Evolutionary conservation across 2,888 invertebrate species (phyloP), one percentile per base, ranked within the genome.

Genomic region (Drosophila falleni): DNA sequence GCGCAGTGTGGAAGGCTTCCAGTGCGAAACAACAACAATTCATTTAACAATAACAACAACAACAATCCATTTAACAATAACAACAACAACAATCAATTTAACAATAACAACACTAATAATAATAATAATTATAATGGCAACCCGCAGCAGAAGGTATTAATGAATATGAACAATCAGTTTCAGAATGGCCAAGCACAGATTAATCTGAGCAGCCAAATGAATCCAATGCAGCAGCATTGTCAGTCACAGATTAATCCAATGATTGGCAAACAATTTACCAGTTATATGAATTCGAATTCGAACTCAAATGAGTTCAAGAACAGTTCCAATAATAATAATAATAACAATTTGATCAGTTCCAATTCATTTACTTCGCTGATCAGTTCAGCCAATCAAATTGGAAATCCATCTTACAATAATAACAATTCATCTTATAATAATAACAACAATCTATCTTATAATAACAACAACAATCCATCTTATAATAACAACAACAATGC

Each of bases 71-170:
- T 61, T 1, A 59, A 53, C 11, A 39, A 37, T 26, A 19, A 10
- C 62, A 78, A 69, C 29, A 58, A 71, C 6, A 50, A 61, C 4
- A 78, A 74, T 39, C 42, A 23, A 16, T 64, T 61, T 1, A 59
- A 54, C 11, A 39, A 39, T 33, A 19, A 29, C 9, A 9, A 31
- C 31, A 10, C 37, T 19, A 51, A 33, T 11, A 55, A 29, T 29
- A 55, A 29, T 29, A 19, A 47, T 10, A 44, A 37, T 26, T 5
- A 59, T 46, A 8, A 31, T 29, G 16, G 5, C 19, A 19, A 53
- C 41, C 13, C 2, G 11, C 11, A 51, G 23, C 50, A 66, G 3
- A 60, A 58, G 26, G 53, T 62, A 23, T n/a, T 54, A 16, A 58
- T 46, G 19, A 67, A 55, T 15, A 16, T 62, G 0, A 58, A 59